Conservation (phyloP, 2,797 vertebrate species). For the Emydoidea blandingii region DNA sequence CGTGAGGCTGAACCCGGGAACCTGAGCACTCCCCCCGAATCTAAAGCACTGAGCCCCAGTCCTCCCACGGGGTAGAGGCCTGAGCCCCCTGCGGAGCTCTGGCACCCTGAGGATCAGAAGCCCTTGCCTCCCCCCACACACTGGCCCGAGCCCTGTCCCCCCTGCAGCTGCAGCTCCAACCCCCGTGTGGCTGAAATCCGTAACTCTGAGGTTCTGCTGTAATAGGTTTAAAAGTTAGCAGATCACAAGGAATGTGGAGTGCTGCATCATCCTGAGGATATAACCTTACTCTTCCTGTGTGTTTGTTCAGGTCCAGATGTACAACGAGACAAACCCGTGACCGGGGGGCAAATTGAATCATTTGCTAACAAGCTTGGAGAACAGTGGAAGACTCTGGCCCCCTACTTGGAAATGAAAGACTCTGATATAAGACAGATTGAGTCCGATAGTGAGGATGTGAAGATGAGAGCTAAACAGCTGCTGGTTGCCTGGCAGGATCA, state of each 20-base stretch:
- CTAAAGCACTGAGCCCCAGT: too few species aligned
- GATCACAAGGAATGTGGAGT: background rate
- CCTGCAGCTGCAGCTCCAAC: too few species aligned
- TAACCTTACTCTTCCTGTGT: background rate
- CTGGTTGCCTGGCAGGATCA: conserved; percentile 97
- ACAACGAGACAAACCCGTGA: conserved; percentile 89
- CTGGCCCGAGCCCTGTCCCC: too few species aligned
- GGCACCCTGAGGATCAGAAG: too few species aligned
- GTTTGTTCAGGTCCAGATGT: conserved; percentile 88
- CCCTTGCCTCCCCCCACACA: too few species aligned
- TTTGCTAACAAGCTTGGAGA: conserved; percentile 90
- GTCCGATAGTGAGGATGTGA: conserved; percentile 92
- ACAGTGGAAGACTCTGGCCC: conserved; percentile 91
- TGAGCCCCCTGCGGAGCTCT: too few species aligned
- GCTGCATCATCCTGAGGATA: background rate
- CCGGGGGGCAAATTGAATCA: conserved; percentile 92
- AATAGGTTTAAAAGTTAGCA: background rate
- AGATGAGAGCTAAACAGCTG: conserved; percentile 95
- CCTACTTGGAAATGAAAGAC: conserved; percentile 94
- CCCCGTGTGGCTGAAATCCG: too few species aligned
- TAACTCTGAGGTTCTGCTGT: too few species aligned
- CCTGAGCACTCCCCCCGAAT: too few species aligned
- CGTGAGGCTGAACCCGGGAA: too few species aligned
- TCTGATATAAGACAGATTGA: conserved; percentile 93
- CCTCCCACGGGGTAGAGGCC: too few species aligned